Base-by-base conservation (phyloP, 2,797 vertebrate genomes). In the Gadopsis bispinosus region DNA sequence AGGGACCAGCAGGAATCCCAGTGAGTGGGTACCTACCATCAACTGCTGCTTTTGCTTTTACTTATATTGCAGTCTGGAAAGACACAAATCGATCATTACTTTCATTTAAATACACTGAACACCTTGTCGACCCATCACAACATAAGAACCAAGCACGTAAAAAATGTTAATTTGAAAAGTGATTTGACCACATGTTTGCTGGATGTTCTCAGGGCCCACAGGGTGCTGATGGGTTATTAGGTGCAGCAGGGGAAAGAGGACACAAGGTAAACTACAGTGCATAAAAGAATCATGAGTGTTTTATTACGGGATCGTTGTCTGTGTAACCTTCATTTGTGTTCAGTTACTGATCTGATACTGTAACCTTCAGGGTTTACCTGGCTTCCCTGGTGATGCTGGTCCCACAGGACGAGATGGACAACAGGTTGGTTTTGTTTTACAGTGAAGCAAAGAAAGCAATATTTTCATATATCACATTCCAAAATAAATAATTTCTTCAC, bases 401-500 rank as follows among this genome's bases (percentile, higher is more conserved):
- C 75, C 90, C 33, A 45, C 59, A 0, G 97, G 96, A 85, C 91
- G 94, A 61, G 95, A 95, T 55, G 97, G 97, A 29, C 92, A 93
- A 84, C 96, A 97, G 96, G 97, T 98, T 83, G 67, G 91, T 90
- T 31, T 17, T 26, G 19, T 63, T 67, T 39, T 20, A 29, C 7
- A 22, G 26, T 5, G 14, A 66, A 64, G 33, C 6, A 43, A 37
- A 39, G 12, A 45, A 26, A 41, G 1, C 4, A 54, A 4, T 8
- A 14, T 69, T 55, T 41, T 37, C 2, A 26, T 5, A 5, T 9
- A 31, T 41, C 33, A 7, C 17, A 50, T 51, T 10, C 26, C 0
- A 37, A 35, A 31, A 29, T 10, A 1, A 16, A 10, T 0, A 12
- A 4, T 31, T 6, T 22, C 2, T 1, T 66, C 16, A 4, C 45